Base-by-base conservation (phyloP, 2,113 vertebrate species). In the Natator depressus region DNA sequence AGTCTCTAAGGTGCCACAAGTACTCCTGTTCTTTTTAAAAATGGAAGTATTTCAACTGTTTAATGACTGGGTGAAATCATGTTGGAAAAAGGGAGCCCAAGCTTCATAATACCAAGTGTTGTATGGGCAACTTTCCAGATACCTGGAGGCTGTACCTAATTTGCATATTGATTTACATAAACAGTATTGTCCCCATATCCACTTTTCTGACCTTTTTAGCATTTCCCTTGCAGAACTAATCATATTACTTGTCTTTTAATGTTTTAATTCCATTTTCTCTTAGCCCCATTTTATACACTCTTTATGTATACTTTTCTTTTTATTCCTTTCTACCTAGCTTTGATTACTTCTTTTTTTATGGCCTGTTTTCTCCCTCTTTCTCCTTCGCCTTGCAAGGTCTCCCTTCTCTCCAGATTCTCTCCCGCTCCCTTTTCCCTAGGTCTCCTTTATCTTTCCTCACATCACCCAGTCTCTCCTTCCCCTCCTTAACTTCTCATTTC, bases 141-240 rank as follows among this genome's bases (percentile, higher is more conserved):
- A 96, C 95, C 95, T 97, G 96, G 93, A 97, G 95, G 51, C 94
- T 96, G 94, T 82, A 82, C 42, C 81, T 88, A 69, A 97, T 97
- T 96, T 97, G 93, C 92, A 95, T 97, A 93, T 97, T 95, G 95
- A 97, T 97, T 97, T 97, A 96, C 95, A 97, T 97, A 96, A 97
- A 97, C 91, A 97, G 89, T 97, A 62, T 94, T 97, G 53, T 97
- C 88, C 94, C 96, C 91, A 96, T 95, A 91, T 97, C 96, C 88
- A 95, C 82, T 94, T 83, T 91, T 96, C 92, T 96, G 96, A 96
- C 96, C 86, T 97, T 96, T 97, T 97, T 92, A 96, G 53, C 89
- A 83, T 96, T 96, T 94, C 57, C 96, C 91, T 85, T 92, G 72
- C 94, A 96, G 94, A 97, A 96, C 93, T 94, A 95, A 95, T 96